A percentile compares a stretch with the other conserved stretches of the same genome.
Conservation (phyloP, 1,140 invertebrate genomes). For the Phenacoccus solenopsis region DNA sequence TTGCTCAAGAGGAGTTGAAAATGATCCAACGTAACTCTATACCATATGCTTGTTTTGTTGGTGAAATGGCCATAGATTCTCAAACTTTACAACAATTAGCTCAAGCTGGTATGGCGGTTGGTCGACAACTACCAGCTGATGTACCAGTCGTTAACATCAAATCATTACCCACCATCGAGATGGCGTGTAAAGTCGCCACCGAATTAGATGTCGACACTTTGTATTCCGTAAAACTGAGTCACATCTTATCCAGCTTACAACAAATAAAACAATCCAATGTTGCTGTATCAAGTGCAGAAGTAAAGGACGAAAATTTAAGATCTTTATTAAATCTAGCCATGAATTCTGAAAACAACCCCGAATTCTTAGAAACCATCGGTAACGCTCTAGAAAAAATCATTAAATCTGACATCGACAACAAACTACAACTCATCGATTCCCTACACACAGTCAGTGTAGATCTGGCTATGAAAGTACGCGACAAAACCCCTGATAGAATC, state of each 20-base stretch:
- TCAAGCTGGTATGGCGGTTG: conserved; percentile 53
- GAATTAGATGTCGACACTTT: conserved; percentile 30
- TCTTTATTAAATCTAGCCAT: neutral
- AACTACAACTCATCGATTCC: neutral
- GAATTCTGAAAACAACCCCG: neutral
- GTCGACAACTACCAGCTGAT: conserved; percentile 46
- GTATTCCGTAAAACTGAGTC: neutral
- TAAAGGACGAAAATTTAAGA: neutral
- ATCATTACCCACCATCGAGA: conserved; percentile 32
- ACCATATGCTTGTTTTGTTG: conserved; percentile 35
- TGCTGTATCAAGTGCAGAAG: neutral
- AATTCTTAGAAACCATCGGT: neutral
- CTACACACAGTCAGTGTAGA: neutral
- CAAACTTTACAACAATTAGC: conserved; percentile 53
- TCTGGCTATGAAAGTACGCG: neutral
- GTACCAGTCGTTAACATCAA: conserved; percentile 46
- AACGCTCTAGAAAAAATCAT: neutral
- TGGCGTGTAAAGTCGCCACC: conserved; percentile 34
- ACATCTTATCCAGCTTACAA: neutral
- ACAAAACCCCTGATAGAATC: neutral
- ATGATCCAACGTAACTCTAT: conserved; percentile 42
- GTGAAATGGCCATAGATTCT: conserved; percentile 49
- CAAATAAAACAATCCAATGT: neutral
- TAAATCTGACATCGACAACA: neutral
- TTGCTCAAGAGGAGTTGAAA: conserved; percentile 52